These are phyloP conservation scores for Ambastaia sidthimunki DNA, from an alignment of 2,797 vertebrate genomes.

Conservation along the genomic window DNA sequence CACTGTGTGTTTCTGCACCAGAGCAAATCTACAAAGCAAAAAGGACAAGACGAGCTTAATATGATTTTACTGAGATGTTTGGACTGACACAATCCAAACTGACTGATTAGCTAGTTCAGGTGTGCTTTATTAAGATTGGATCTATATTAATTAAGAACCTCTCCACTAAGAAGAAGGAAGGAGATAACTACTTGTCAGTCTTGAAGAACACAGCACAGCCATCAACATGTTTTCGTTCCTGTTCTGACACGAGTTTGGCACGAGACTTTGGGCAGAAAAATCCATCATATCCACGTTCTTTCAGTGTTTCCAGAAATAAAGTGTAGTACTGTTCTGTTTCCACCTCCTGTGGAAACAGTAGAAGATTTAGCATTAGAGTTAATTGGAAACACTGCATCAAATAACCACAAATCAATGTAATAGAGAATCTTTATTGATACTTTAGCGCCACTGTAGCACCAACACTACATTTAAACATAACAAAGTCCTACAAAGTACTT, in stretches of 20 bases:
- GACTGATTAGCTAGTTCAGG: neutral
- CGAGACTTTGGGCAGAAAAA: constrained; percentile 99
- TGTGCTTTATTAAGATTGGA: neutral
- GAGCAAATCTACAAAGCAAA: constrained; percentile 81
- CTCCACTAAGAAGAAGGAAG: neutral
- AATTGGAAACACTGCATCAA: too few species aligned
- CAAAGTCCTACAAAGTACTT: too few species aligned
- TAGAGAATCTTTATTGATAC: too few species aligned
- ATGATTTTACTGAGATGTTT: neutral
- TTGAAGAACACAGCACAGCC: constrained; percentile 99
- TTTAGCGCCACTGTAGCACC: too few species aligned
- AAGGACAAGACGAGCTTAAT: constrained; percentile 5
- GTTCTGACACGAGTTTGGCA: constrained; percentile 98
- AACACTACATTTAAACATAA: too few species aligned
- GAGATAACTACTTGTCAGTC: constrained; percentile 87
- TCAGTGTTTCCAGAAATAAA: constrained; percentile 93
- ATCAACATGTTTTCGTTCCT: constrained; percentile 96
- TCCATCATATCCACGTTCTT: constrained; percentile 94
- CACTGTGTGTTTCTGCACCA: constrained; percentile 96
- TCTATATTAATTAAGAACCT: neutral
- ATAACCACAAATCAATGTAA: too few species aligned
- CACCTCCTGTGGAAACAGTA: constrained; percentile 84
- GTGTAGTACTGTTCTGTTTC: constrained; percentile 99
- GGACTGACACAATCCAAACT: too few species aligned
- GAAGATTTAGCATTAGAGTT: neutral